A percentile compares a stretch with the other conserved stretches of the same genome.
Evolutionary conservation across 2,888 invertebrate species (phyloP).

Genomic region (Ormyrus nitidulus): DNA sequence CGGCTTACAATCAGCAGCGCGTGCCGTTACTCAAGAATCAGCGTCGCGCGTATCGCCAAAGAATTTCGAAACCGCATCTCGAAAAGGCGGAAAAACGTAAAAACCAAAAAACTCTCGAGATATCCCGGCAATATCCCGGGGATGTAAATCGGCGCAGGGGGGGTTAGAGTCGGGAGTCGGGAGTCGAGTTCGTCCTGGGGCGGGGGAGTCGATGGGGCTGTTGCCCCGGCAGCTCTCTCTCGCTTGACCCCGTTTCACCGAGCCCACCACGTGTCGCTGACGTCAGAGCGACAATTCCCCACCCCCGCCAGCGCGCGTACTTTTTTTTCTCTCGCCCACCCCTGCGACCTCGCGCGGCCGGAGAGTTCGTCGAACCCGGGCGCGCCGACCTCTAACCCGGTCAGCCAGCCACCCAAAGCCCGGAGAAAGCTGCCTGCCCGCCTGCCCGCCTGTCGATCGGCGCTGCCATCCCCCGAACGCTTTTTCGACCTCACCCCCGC

Average conservation of each 20-base stretch:
- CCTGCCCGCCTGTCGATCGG: no score
- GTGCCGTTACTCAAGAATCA: no score
- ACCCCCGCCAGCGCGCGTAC: not conserved
- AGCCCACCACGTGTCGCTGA: conserved; percentile 50
- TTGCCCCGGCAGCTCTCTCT: conserved; percentile 48
- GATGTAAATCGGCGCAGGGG: no score
- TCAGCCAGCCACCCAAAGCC: conserved; percentile 61
- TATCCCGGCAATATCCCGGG: no score
- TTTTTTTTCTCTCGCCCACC: conserved; percentile 54
- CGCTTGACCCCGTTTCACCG: conserved; percentile 51
- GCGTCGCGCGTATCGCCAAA: no score
- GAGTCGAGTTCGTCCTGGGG: not conserved
- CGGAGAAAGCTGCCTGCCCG: no score
- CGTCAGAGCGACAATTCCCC: conserved; percentile 39
- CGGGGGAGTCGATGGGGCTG: conserved; percentile 47
- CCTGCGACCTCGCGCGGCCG: conserved; percentile 55
- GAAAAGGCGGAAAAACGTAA: no score
- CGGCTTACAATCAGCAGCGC: no score
- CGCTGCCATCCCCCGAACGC: no score
- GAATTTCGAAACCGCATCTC: no score
- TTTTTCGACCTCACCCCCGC: no score
- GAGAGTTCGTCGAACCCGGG: conserved; percentile 61
- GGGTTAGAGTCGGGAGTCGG: not conserved
- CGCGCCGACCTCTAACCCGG: conserved; percentile 72
- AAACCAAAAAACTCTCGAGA: no score